Percentiles rank a stretch among this genome's conserved stretches.
phyloP scores from a whole-genome alignment of 64 coral and sea anemone species.

The Actinia tenebrosa region DNA sequence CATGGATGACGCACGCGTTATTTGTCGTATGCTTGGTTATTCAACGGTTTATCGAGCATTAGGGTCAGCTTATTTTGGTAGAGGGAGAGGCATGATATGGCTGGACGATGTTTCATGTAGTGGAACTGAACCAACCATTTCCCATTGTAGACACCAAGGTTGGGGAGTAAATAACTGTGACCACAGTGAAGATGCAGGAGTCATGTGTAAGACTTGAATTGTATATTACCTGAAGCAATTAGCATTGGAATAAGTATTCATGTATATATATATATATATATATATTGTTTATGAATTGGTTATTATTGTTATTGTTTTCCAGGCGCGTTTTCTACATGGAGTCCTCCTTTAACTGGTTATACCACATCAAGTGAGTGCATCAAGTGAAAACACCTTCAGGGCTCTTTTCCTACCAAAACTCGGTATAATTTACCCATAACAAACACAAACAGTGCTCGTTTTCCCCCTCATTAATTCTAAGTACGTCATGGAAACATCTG shows the following conservation, averaged over 20 bases:
- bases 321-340: background rate
- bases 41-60: background rate
- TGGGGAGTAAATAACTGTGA: constrained; percentile 34
- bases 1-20: background rate
- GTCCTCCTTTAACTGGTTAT: background rate
- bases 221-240: too few species aligned
- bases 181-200: constrained; percentile 36
- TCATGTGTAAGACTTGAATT: background rate
- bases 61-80: background rate
- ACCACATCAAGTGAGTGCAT: background rate
- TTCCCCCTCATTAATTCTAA: too few species aligned
- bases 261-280: too few species aligned
- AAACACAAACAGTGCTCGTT: too few species aligned
- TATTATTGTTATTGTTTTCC: background rate
- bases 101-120: constrained; percentile 34
- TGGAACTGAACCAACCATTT: constrained; percentile 20
- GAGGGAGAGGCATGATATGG: constrained; percentile 26
- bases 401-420: too few species aligned
- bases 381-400: too few species aligned
- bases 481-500: too few species aligned
- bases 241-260: too few species aligned
- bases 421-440: too few species aligned
- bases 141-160: constrained; percentile 13
- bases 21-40: constrained; percentile 30
- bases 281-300: too few species aligned